Percentiles rank a stretch among this genome's conserved stretches.
phyloP scores from a whole-genome alignment of 92 coral and sea anemone genomes.

The Porites lobata region DNA sequence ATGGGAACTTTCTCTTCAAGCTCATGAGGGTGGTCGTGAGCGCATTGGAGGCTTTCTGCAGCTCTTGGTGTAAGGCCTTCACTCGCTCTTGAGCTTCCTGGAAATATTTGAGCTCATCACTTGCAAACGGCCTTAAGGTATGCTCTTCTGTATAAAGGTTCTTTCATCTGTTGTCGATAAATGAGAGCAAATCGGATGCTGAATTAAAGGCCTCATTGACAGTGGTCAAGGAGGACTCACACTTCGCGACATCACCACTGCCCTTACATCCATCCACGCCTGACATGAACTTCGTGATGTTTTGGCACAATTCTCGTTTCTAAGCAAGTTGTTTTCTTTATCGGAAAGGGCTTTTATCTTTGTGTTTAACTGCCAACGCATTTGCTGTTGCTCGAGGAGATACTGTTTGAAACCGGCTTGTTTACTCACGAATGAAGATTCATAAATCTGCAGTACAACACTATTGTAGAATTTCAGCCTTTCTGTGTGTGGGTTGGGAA shows the following conservation, averaged over 20 bases:
- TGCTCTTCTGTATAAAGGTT: slow-evolving; percentile 33
- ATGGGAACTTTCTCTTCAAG: slow-evolving; percentile 52
- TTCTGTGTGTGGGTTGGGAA: background rate
- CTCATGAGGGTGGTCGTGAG: slow-evolving; percentile 51
- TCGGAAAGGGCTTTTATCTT: no score
- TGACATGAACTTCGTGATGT: slow-evolving; percentile 29
- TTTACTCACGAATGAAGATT: background rate
- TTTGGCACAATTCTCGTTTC: slow-evolving; percentile 4
- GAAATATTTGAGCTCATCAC: slow-evolving; percentile 25
- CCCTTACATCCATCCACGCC: slow-evolving; percentile 22
- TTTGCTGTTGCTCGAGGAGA: no score
- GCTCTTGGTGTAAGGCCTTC: background rate
- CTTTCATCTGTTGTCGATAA: slow-evolving; percentile 34
- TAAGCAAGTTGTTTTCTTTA: no score
- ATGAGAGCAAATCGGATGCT: slow-evolving; percentile 33
- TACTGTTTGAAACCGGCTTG: no score
- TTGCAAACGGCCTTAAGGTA: slow-evolving; percentile 21
- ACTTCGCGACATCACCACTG: slow-evolving; percentile 26
- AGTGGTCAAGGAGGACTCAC: background rate
- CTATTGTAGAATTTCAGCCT: background rate
- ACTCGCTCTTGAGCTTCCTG: background rate
- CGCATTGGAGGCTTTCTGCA: slow-evolving; percentile 1
- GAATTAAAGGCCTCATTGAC: background rate
- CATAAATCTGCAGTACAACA: background rate
- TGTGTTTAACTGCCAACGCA: no score